These are phyloP conservation scores for Spinus pinus DNA, from an alignment of 2,797 vertebrate species.

Conservation along the genomic window DNA sequence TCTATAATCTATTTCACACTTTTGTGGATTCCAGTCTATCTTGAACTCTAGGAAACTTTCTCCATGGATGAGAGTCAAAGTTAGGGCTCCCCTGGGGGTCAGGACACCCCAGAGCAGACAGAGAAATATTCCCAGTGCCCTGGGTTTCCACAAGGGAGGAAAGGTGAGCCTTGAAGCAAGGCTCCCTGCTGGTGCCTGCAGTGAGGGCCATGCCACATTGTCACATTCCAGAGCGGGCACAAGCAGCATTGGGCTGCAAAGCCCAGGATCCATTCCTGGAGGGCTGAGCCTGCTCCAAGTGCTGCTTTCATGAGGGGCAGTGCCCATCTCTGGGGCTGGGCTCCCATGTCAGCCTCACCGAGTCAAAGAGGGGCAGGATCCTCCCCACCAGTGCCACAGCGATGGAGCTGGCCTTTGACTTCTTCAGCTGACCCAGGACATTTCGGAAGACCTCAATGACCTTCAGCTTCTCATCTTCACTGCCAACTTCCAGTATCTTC, in stretches of 20 bases:
- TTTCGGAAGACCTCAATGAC: background rate
- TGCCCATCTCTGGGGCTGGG: background rate
- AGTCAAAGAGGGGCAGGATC: background rate
- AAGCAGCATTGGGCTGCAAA: background rate
- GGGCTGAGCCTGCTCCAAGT: background rate
- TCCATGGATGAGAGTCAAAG: too few relatives aligned
- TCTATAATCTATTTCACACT: too few relatives aligned
- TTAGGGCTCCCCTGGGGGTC: too few relatives aligned
- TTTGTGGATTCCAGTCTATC: too few relatives aligned
- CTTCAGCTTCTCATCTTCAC: background rate
- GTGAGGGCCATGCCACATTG: background rate
- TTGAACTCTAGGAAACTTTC: too few relatives aligned
- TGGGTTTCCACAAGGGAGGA: too few relatives aligned
- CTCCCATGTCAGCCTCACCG: background rate
- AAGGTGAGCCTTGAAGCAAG: background rate
- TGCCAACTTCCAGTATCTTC: background rate
- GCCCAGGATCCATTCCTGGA: background rate
- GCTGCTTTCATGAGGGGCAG: background rate
- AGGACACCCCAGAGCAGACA: too few relatives aligned
- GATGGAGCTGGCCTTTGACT: background rate
- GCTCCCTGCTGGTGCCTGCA: rapidly evolving
- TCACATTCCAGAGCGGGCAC: background rate
- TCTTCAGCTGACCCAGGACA: background rate
- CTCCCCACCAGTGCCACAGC: background rate
- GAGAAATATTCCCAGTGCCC: too few relatives aligned